Percentiles rank a stretch among this genome's conserved stretches.
Evolutionary conservation across 2,888 invertebrate species (phyloP).

Genomic region (Hypselothyrea guttata): DNA sequence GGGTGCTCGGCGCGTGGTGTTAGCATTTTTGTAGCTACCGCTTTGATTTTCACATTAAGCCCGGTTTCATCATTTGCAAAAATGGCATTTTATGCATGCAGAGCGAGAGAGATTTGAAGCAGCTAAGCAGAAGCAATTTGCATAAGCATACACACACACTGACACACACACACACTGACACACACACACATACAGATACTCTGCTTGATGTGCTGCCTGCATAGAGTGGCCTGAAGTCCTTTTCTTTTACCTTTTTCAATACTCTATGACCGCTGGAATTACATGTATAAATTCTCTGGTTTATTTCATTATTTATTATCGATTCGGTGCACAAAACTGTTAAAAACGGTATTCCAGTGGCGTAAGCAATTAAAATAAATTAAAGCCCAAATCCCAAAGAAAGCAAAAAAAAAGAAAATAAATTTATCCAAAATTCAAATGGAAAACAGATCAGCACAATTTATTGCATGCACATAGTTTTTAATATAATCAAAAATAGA

Average conservation of each 20-base stretch:
- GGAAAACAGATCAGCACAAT: too few relatives aligned
- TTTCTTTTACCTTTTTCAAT: not conserved
- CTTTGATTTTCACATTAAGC: slow-evolving; percentile 50
- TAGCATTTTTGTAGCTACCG: slow-evolving; percentile 29
- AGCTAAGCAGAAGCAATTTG: slow-evolving; percentile 33
- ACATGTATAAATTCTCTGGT: too few relatives aligned
- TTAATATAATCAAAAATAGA: too few relatives aligned
- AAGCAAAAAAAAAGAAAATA: too few relatives aligned
- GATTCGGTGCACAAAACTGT: too few relatives aligned
- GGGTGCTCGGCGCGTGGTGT: slow-evolving; percentile 5
- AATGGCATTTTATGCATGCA: slow-evolving; percentile 34
- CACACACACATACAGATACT: not conserved
- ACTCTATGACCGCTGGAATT: too few relatives aligned
- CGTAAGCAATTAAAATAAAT: too few relatives aligned
- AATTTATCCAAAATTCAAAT: too few relatives aligned
- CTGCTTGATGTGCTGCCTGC: not conserved
- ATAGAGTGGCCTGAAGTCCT: slow-evolving; percentile 1
- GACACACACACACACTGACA: not conserved
- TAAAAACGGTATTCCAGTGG: too few relatives aligned
- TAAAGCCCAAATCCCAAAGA: too few relatives aligned
- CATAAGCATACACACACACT: slow-evolving; percentile 31
- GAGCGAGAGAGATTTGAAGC: not conserved
- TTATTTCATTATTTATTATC: too few relatives aligned
- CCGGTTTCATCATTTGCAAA: slow-evolving; percentile 50
- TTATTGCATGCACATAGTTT: too few relatives aligned